Conservation (phyloP, 1,140 invertebrate species). For the Neuroterus valhalla region DNA sequence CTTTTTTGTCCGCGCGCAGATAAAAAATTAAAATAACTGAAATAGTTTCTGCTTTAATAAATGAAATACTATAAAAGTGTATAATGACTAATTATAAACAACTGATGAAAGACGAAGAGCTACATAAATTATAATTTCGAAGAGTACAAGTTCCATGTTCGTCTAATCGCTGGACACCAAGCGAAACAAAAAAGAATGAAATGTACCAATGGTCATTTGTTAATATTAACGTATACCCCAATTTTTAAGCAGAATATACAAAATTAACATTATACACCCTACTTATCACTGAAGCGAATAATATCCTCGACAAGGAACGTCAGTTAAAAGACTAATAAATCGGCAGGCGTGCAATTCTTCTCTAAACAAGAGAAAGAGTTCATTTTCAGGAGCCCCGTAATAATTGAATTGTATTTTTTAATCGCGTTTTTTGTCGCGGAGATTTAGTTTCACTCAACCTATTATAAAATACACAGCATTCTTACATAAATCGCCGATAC, state of each 20-base stretch:
- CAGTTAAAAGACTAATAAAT: constrained; percentile 5
- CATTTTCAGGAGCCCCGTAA: constrained; percentile 69
- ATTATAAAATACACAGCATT: constrained; percentile 68
- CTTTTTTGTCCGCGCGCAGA: not conserved
- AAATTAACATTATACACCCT: not conserved
- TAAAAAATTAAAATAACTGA: constrained; percentile 10
- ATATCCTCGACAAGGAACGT: not conserved
- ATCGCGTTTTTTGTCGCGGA: constrained; percentile 10
- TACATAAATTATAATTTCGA: constrained; percentile 1
- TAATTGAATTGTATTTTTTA: constrained; percentile 47
- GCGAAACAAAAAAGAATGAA: not conserved
- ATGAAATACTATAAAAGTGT: constrained; percentile 34
- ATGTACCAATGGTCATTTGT: not conserved
- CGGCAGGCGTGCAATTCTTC: constrained; percentile 10
- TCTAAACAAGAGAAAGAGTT: constrained; percentile 37
- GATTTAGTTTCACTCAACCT: constrained; percentile 53
- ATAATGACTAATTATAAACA: constrained; percentile 21
- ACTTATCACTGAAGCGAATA: not conserved
- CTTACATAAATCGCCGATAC: constrained; percentile 61
- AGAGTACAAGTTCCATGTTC: not conserved
- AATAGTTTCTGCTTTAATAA: constrained; percentile 26
- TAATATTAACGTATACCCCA: not conserved
- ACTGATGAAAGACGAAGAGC: constrained; percentile 1
- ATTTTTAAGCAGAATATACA: not conserved
- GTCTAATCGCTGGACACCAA: not conserved